A percentile compares a stretch with the other conserved stretches of the same genome.
Evolutionary conservation across 2,888 invertebrate species (phyloP).

Genomic region (Perdita meconis): DNA sequence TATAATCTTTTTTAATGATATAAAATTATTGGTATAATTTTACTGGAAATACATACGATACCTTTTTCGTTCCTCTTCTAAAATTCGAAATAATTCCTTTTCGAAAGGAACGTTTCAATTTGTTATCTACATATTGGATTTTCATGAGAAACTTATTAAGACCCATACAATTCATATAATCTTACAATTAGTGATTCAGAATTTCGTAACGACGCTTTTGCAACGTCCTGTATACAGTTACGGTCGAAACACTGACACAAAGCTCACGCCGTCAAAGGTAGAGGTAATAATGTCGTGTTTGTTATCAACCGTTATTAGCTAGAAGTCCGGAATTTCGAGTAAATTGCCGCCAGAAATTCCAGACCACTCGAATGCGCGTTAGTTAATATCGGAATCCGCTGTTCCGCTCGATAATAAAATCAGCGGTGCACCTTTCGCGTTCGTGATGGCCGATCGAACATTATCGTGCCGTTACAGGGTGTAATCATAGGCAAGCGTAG

Average conservation of each 20-base stretch:
- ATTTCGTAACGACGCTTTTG: not conserved
- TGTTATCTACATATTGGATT: too few relatives aligned
- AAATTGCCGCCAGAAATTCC: conserved; percentile 55
- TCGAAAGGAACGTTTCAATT: too few relatives aligned
- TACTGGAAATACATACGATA: too few relatives aligned
- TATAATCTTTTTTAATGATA: too few relatives aligned
- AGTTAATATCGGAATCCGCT: conserved; percentile 48
- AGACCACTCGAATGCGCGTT: conserved; percentile 34
- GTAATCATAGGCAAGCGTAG: not conserved
- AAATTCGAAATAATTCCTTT: too few relatives aligned
- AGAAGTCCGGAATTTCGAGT: conserved; percentile 57
- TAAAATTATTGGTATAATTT: too few relatives aligned
- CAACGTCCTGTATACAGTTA: conserved; percentile 4
- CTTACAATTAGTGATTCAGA: too few relatives aligned
- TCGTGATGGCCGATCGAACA: conserved; percentile 29
- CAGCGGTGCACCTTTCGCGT: conserved; percentile 32
- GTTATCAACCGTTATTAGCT: conserved; percentile 58
- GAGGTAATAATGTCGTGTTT: conserved; percentile 58
- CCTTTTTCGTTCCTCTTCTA: too few relatives aligned
- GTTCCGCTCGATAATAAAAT: conserved; percentile 43
- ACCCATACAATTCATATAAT: too few relatives aligned
- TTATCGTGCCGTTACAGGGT: conserved; percentile 28
- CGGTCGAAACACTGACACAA: conserved; percentile 42
- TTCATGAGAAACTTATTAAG: too few relatives aligned
- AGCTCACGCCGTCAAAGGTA: conserved; percentile 52